Percentiles rank a stretch among this genome's conserved stretches.
These are phyloP conservation scores for Carettochelys insculpta DNA, from an alignment of 2,113 vertebrate species.

Conservation along the genomic window DNA sequence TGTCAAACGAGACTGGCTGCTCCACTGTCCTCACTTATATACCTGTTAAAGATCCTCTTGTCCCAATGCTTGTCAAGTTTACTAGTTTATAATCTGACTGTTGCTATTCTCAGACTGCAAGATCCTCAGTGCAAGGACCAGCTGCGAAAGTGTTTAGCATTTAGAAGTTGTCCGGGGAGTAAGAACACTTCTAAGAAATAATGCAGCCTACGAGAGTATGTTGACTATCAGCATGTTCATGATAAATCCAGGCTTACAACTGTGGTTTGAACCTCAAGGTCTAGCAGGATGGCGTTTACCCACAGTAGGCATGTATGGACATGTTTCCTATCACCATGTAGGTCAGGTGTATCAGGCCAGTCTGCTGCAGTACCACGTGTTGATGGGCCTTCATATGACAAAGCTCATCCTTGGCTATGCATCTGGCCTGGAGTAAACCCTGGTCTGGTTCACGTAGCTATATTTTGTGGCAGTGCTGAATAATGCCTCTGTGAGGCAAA, in stretches of 20 bases:
- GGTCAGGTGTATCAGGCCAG: not conserved
- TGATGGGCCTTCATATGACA: accelerated
- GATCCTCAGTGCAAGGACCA: too few species aligned
- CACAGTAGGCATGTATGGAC: not conserved
- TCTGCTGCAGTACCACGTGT: not conserved
- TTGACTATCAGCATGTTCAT: accelerated
- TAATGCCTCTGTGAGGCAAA: not conserved
- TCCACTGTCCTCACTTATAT: accelerated
- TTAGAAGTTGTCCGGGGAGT: not conserved
- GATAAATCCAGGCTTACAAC: not conserved
- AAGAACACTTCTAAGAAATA: not conserved
- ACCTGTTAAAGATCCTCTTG: too few species aligned
- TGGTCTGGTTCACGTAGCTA: not conserved
- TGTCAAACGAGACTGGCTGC: not conserved
- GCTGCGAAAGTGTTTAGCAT: not conserved
- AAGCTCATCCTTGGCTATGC: not conserved
- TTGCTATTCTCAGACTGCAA: not conserved
- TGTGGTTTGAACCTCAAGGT: not conserved
- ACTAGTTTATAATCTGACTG: not conserved
- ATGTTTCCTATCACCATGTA: accelerated
- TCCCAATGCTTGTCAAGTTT: too few species aligned
- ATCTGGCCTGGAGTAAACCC: not conserved
- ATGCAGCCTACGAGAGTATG: not conserved
- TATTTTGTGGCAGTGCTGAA: not conserved
- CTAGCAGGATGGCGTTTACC: not conserved